Conservation (phyloP, 1,140 invertebrate species). For the Ctenoplectra terminalis region DNA sequence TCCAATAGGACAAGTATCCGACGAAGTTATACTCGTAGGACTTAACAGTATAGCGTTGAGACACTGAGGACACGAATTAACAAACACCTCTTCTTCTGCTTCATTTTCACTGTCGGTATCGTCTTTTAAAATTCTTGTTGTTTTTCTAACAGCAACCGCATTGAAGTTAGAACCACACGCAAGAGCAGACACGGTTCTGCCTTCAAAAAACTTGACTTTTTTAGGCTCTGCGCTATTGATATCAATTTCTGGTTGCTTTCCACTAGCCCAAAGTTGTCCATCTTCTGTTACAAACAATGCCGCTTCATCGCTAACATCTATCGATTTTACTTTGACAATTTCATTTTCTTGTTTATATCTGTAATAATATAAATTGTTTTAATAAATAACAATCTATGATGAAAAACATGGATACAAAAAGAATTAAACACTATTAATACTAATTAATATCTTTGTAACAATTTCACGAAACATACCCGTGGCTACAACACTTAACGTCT, state of each 20-base stretch:
- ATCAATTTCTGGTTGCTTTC: conserved; percentile 88
- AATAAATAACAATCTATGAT: background rate
- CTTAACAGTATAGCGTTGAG: conserved; percentile 78
- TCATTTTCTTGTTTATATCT: conserved; percentile 85
- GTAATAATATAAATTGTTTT: conserved; percentile 27
- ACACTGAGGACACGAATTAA: conserved; percentile 86
- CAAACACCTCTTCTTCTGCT: conserved; percentile 86
- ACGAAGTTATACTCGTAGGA: conserved; percentile 78
- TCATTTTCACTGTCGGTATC: conserved; percentile 86
- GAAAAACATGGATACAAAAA: too few species aligned
- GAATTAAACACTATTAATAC: too few species aligned
- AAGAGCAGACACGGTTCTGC: conserved; percentile 85
- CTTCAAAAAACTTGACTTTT: conserved; percentile 87
- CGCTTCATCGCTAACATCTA: conserved; percentile 85
- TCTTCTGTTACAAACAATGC: conserved; percentile 86
- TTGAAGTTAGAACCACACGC: conserved; percentile 88
- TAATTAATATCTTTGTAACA: too few species aligned
- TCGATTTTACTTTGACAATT: conserved; percentile 85
- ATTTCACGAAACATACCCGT: conserved; percentile 80
- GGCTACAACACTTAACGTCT: conserved; percentile 85
- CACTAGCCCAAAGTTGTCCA: conserved; percentile 89
- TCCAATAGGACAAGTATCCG: conserved; percentile 82
- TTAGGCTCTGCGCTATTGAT: conserved; percentile 85
- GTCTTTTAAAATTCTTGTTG: conserved; percentile 82
- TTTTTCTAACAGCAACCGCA: conserved; percentile 86